Conservation (phyloP, 2,888 invertebrate species). For the Parnassius smintheus region DNA sequence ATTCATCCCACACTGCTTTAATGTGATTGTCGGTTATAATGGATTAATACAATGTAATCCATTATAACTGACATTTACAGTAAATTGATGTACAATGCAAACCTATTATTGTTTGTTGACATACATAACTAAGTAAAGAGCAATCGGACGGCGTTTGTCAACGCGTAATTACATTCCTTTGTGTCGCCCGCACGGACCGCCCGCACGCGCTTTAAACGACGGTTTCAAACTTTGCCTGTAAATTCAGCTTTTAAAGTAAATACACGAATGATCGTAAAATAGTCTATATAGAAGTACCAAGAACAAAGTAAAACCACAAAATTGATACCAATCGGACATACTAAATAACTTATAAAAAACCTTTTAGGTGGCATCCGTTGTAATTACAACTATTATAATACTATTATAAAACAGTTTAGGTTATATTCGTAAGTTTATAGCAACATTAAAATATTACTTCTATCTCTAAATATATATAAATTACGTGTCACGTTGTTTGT, state of each 20-base stretch:
- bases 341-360: conserved; percentile 15
- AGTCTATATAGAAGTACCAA: no score
- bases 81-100: conserved; percentile 13
- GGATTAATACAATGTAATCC: conserved; percentile 4
- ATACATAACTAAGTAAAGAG: conserved; percentile 37
- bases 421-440: conserved; percentile 14
- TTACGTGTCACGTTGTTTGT: no score
- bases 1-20: no score
- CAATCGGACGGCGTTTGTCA: conserved; percentile 51
- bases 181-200: conserved; percentile 43
- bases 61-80: conserved; percentile 7
- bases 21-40: not conserved
- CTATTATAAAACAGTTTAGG: conserved; percentile 26
- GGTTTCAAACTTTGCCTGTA: conserved; percentile 4
- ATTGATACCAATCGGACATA: not conserved
- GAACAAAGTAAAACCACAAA: no score
- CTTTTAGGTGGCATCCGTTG: conserved; percentile 19
- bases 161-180: conserved; percentile 74
- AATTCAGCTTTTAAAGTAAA: conserved; percentile 3
- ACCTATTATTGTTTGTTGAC: conserved; percentile 20
- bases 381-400: conserved; percentile 12
- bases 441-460: conserved; percentile 24
- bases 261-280: no score
- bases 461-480: conserved; percentile 8
- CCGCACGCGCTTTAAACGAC: conserved; percentile 18